Percentiles rank a stretch among this genome's conserved stretches.
These are phyloP conservation scores for Eupelmus urozonus DNA, from an alignment of 2,888 invertebrate genomes.

Conservation along the genomic window DNA sequence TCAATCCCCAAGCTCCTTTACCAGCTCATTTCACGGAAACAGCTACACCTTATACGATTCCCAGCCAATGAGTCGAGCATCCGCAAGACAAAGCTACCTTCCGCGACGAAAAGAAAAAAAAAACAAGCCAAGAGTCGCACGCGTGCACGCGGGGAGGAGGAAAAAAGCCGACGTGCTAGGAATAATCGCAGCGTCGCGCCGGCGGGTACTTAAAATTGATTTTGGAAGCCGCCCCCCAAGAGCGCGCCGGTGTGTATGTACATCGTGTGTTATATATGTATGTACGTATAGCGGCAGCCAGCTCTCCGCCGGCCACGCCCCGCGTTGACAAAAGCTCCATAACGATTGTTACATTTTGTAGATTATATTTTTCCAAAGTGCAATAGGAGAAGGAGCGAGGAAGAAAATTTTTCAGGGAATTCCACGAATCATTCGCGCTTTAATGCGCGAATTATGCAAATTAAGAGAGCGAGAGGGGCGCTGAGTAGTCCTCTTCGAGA, in stretches of 20 bases:
- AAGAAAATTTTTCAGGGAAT: neutral
- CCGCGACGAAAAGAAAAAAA: too few species aligned
- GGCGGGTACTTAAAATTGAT: slow-evolving; percentile 57
- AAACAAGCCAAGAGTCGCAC: too few species aligned
- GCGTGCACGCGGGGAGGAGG: too few species aligned
- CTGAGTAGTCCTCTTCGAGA: neutral
- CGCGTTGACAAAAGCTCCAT: slow-evolving; percentile 31
- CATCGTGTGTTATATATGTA: too few species aligned
- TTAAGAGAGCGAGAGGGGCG: slow-evolving; percentile 2
- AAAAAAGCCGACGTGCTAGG: slow-evolving; percentile 49
- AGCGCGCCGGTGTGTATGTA: neutral
- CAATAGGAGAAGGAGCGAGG: neutral
- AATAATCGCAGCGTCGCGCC: slow-evolving; percentile 44
- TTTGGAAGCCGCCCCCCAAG: slow-evolving; percentile 53
- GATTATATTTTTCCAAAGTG: too few species aligned
- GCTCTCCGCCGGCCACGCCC: slow-evolving; percentile 42
- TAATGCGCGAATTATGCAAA: slow-evolving; percentile 38
- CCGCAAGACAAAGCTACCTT: too few species aligned
- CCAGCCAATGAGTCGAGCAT: too few species aligned
- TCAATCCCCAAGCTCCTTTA: neutral
- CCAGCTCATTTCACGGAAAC: too few species aligned
- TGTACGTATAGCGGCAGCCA: neutral
- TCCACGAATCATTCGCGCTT: slow-evolving; percentile 18
- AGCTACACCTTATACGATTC: too few species aligned
- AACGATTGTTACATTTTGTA: neutral